Conservation (phyloP, 2,888 invertebrate species). For the Sialis lutaria region DNA sequence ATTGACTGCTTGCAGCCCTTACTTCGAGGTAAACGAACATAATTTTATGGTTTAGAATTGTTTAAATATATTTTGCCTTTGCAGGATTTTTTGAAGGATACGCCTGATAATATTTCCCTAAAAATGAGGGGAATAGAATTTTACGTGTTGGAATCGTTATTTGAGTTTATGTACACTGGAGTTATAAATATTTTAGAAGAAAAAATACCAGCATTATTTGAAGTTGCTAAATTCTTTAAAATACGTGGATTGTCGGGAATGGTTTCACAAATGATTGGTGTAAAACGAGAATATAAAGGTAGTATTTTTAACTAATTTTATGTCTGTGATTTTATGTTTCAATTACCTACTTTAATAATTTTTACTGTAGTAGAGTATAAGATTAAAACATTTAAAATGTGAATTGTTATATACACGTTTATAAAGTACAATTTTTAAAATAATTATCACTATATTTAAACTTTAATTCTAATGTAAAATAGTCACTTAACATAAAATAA, state of each 20-base stretch:
- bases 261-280: neutral
- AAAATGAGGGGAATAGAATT: constrained; percentile 27
- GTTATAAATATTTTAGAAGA: constrained; percentile 25
- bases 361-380: no score
- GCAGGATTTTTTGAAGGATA: neutral
- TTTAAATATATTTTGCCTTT: neutral
- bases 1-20: constrained; percentile 2
- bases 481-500: no score
- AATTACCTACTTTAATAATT: no score
- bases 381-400: no score
- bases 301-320: no score
- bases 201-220: neutral
- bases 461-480: no score
- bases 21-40: constrained; percentile 2
- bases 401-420: no score
- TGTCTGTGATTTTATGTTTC: no score
- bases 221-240: constrained; percentile 4
- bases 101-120: neutral
- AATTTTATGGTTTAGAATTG: neutral
- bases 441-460: no score
- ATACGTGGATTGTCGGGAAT: constrained; percentile 3
- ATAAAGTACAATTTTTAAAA: no score
- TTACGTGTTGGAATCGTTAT: constrained; percentile 30
- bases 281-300: neutral
- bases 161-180: constrained; percentile 34